phyloP scores from a whole-genome alignment of 2,113 vertebrate species.

The Lasiurus cinereus region DNA sequence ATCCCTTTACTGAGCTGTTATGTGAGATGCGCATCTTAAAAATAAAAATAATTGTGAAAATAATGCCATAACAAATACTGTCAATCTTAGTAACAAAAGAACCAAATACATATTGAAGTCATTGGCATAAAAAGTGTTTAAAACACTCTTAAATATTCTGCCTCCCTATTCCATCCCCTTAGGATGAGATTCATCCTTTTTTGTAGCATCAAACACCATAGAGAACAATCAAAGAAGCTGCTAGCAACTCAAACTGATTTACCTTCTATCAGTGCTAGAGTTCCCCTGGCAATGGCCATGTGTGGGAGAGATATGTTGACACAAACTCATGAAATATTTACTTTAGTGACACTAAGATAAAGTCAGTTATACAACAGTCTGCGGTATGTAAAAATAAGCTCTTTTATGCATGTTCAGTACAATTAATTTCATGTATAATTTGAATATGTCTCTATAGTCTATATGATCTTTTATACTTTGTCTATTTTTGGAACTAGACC shows the following conservation, averaged over 20 bases:
- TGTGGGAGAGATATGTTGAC: not conserved
- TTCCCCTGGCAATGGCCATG: not conserved
- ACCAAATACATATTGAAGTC: not conserved
- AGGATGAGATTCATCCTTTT: not conserved
- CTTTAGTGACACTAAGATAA: not conserved
- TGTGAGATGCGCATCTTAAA: not conserved
- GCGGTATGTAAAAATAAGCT: not conserved
- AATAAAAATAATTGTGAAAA: conserved; percentile 39
- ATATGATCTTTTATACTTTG: not conserved
- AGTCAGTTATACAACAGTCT: not conserved
- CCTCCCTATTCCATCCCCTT: not conserved
- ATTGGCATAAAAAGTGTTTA: not conserved
- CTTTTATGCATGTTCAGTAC: not conserved
- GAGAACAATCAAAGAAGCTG: not conserved
- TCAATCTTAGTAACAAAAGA: not conserved
- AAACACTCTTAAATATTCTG: not conserved
- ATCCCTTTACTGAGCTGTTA: conserved; percentile 14
- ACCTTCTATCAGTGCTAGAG: not conserved
- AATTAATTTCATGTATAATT: not conserved
- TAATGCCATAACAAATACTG: not conserved
- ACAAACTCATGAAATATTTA: not conserved
- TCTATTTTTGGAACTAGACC: not conserved
- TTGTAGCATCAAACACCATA: not conserved
- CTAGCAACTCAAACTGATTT: not conserved
- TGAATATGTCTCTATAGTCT: not conserved